A percentile compares a stretch with the other conserved stretches of the same genome.
These are phyloP conservation scores for Sapayoa aenigma DNA, from an alignment of 2,113 vertebrate genomes.

Conservation along the genomic window DNA sequence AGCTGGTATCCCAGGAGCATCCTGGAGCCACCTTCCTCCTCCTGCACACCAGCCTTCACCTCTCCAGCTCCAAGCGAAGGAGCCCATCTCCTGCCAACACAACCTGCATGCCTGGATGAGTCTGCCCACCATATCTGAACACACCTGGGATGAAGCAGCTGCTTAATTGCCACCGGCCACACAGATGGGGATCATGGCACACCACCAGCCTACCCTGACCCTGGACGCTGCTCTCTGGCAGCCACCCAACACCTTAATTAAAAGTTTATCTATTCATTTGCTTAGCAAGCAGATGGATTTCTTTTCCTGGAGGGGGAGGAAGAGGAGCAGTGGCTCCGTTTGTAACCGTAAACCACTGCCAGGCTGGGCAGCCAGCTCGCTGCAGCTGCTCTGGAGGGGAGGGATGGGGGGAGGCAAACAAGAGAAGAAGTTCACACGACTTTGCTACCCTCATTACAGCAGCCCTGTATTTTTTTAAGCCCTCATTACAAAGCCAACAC, in stretches of 20 bases:
- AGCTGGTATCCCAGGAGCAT: background rate
- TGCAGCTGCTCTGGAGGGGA: background rate
- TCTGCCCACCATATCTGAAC: background rate
- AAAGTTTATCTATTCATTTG: background rate
- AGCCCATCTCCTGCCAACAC: background rate
- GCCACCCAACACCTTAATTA: background rate
- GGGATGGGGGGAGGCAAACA: background rate
- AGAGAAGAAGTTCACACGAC: background rate
- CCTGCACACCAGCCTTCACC: background rate
- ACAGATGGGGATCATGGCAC: background rate
- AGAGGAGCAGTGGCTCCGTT: background rate
- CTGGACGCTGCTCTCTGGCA: background rate
- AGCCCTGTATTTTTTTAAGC: background rate
- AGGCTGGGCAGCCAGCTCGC: background rate
- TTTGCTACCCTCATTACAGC: background rate
- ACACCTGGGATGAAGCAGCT: background rate
- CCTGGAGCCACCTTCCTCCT: fast-evolving
- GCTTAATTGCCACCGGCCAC: fast-evolving
- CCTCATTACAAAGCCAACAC: background rate
- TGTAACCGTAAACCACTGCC: background rate
- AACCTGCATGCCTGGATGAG: background rate
- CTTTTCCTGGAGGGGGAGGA: background rate
- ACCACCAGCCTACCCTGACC: background rate
- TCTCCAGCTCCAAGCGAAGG: background rate
- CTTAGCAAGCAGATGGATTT: background rate